Base-by-base conservation (phyloP, 1,140 invertebrate genomes). In the Pollicipes pollicipes region DNA sequence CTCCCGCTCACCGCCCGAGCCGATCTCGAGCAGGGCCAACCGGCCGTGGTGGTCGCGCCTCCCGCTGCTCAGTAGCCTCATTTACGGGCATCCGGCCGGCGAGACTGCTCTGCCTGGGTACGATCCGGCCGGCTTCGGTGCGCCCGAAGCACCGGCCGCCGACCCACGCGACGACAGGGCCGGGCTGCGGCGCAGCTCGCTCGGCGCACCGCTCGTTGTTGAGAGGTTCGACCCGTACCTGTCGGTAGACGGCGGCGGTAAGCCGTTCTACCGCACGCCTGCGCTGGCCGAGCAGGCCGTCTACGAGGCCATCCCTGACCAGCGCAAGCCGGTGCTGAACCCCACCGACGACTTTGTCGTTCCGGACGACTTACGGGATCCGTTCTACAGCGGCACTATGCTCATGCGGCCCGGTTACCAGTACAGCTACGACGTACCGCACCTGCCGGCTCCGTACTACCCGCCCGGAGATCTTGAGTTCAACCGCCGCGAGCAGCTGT, bases 201-300 rank as follows among this genome's bases (percentile, higher is more conserved):
- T 13, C 10, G 45, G 13, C 45, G 3, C 45, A 6, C 6, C 45
- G 17, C 45, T 13, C 10, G n/a, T n/a, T n/a, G n/a, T n/a, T n/a
- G n/a, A n/a, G n/a, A n/a, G n/a, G n/a, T 58, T 17, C 64, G 64
- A 66, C 28, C 64, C 64, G n/a, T 66, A 66, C 17, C 64, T 66
- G 10, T 66, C 64, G 10, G 17, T 28, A 8, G 28, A 27, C 27
- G 28, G 28, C 3, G 26, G 64, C 28, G 64, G 64, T 3, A 10
- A 24, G 28, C 28, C n/a, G 8, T 66, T 21, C 28, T 66, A 66
- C 17, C 64, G 27, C 27, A 66, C 64, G 10, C 27, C n/a, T 21
- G 26, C n/a, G 6, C 64, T 28, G 24, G 64, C 28, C n/a, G 27
- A 66, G 28, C 64, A 21, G 10, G n/a, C 64, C 64, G 3, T 10